Evolutionary conservation across 2,797 vertebrate genomes (phyloP).

Genomic region (Poecilia picta): DNA sequence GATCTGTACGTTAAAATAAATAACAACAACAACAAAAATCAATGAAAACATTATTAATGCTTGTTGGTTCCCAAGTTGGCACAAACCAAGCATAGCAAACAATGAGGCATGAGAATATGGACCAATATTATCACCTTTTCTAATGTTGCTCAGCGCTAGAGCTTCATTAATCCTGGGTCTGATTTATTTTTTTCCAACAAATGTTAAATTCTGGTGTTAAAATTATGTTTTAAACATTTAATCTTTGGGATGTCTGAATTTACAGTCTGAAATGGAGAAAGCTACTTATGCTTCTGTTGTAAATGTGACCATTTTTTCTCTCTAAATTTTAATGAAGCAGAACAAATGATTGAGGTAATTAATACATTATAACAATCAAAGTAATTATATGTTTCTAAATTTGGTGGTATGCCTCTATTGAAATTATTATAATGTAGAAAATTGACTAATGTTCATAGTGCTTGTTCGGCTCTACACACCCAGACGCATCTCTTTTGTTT

Average conservation of each 20-base stretch:
- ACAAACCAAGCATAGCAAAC: neutral
- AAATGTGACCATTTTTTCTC: neutral
- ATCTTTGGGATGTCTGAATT: neutral
- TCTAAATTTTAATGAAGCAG: neutral
- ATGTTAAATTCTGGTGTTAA: neutral
- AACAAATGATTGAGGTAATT: neutral
- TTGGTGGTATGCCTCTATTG: neutral
- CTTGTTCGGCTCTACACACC: neutral
- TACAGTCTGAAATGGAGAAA: neutral
- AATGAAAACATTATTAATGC: neutral
- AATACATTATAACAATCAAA: neutral
- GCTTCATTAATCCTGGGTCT: neutral
- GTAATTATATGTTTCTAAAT: neutral
- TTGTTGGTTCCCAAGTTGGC: neutral
- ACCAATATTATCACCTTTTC: neutral
- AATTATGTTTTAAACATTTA: neutral
- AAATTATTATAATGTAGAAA: neutral
- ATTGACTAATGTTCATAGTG: neutral
- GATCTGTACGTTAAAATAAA: neutral
- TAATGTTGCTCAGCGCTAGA: neutral
- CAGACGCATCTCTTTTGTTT: neutral
- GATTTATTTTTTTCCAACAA: neutral
- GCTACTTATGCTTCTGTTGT: neutral
- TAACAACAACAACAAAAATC: no score
- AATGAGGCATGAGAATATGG: neutral